These are phyloP conservation scores for Entelurus aequoreus DNA, from an alignment of 2,113 vertebrate species.

Conservation along the genomic window DNA sequence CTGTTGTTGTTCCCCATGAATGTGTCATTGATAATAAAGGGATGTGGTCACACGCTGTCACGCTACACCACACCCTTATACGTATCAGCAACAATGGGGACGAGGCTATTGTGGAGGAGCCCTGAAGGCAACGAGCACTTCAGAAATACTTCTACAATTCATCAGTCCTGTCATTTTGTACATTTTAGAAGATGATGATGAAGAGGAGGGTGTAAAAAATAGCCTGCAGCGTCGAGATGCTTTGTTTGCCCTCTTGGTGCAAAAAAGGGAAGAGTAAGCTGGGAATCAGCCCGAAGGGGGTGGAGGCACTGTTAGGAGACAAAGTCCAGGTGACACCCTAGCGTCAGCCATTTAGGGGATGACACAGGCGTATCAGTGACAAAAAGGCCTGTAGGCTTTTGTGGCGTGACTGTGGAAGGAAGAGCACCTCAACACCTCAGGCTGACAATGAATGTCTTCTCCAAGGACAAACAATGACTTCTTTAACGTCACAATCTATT, in stretches of 20 bases:
- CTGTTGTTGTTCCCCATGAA: too few species aligned
- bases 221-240: constrained; percentile 20
- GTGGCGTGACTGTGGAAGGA: constrained; percentile 39
- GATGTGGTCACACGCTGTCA: constrained; percentile 57
- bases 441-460: constrained; percentile 50
- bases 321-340: constrained; percentile 70
- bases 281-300: constrained; percentile 63
- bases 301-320: constrained; percentile 56
- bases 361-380: constrained; percentile 62
- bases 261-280: constrained; percentile 60
- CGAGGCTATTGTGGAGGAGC: constrained; percentile 47
- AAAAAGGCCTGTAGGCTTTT: constrained; percentile 49
- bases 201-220: constrained; percentile 50
- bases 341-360: constrained; percentile 53
- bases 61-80: constrained; percentile 49
- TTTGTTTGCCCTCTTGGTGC: constrained; percentile 61
- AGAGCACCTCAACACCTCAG: constrained; percentile 42
- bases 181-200: constrained; percentile 26
- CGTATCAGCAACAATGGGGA: constrained; percentile 45
- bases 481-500: neutral
- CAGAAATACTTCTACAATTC: constrained; percentile 42
- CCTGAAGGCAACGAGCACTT: constrained; percentile 38
- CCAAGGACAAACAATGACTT: constrained; percentile 38
- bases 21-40: constrained; percentile 46
- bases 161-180: constrained; percentile 51